Evolutionary conservation across 35 echinoderm and acorn worm genomes (phyloP), one percentile per base, ranked within the genome.

Genomic region (Heliocidaris tuberculata): DNA sequence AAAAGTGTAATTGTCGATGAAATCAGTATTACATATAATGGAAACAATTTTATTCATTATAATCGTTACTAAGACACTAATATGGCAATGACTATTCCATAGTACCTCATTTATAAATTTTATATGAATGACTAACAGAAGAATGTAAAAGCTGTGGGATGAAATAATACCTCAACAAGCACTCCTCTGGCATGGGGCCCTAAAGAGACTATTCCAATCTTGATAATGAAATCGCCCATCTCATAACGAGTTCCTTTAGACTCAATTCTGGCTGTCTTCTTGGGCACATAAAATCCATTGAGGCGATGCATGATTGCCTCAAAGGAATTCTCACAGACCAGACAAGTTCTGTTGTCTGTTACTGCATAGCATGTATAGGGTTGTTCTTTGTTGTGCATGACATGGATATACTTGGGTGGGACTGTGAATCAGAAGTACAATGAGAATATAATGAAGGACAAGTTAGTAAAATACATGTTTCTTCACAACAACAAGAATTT

Each of bases 311-410:
- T 96, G 16, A 97, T 95, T 30, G 78, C 94, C 60, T 97, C 97
- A 96, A 99, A 99, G 16, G 93, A 95, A n/a, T 90, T 97, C 86
- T 99, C 98, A 71, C 95, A 95, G 8, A 99, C 95, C 5, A 99
- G 94, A 71, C 93, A 96, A 19, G 71, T 92, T 31, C 92, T 95
- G 21, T 86, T 97, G 49, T 99, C 98, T 31, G 97, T 97, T 32
- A 99, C 92, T 7, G 97, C 94, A 92, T 96, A 99, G 48, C 88
- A 95, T 16, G 97, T 95, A 30, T 94, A 86, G 5, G 98, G 97
- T 49, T 96, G 94, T 91, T 99, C 98, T 50, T 92, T 97, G 95
- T 99, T 99, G 92, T 97, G 97, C 94, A 99, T 96, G 70, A 97
- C 90, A 93, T 99, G 96, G 47, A 99, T 96, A 29, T 94, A 92